These are phyloP conservation scores for Mormyrus hasselquistii DNA, from an alignment of 2,797 vertebrate genomes.

Conservation along the genomic window DNA sequence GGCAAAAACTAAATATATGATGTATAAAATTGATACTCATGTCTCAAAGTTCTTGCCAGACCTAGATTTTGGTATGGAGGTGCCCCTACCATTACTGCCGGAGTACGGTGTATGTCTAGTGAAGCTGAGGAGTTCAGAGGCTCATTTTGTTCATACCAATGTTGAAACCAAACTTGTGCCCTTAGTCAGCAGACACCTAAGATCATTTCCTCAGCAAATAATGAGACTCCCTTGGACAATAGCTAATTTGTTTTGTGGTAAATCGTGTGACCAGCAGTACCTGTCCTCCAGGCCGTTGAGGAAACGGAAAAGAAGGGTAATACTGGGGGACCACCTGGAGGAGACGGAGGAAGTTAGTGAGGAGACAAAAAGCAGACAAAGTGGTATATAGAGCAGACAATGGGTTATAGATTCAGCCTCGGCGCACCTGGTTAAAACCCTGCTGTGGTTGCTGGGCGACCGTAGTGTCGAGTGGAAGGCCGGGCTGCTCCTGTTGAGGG, in stretches of 20 bases:
- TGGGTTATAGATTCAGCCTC: no score
- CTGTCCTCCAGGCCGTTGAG: slow-evolving; percentile 52
- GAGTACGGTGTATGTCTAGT: background rate
- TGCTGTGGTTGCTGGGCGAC: slow-evolving; percentile 48
- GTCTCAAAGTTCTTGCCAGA: background rate
- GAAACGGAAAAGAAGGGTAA: slow-evolving; percentile 50
- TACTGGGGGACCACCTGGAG: slow-evolving; percentile 50
- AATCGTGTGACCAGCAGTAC: slow-evolving; percentile 33
- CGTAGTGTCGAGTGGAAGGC: slow-evolving; percentile 42
- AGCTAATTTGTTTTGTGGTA: background rate
- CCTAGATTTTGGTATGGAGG: background rate
- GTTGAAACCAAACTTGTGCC: background rate
- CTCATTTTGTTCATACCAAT: background rate
- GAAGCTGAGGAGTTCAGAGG: background rate
- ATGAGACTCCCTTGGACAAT: background rate
- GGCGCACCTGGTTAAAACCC: slow-evolving; percentile 51
- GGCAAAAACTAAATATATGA: background rate
- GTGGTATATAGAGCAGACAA: no score
- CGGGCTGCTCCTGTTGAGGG: slow-evolving; percentile 50
- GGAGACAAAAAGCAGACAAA: background rate
- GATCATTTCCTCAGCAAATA: background rate
- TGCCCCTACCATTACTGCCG: background rate
- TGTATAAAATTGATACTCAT: background rate
- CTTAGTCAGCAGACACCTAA: background rate
- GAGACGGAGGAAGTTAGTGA: slow-evolving; percentile 10